Evolutionary conservation across 1,140 invertebrate species (phyloP), one percentile per base, ranked within the genome.

Genomic region (Drosophila prosaltans): DNA sequence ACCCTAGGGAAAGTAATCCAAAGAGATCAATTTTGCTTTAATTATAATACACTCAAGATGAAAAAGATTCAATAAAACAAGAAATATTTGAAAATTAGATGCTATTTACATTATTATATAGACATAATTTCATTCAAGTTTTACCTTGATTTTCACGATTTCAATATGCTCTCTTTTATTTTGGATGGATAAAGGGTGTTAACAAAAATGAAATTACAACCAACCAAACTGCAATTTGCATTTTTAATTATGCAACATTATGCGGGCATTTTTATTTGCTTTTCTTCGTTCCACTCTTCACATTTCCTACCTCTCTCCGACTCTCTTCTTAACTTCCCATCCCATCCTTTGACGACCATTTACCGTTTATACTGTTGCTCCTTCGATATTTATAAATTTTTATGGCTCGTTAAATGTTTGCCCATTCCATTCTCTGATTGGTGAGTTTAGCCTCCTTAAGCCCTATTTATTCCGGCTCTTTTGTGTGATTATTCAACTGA

Each of bases 331-430:
- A 30, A 30, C 28, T 16, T 16, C 16, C 16, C 16, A 16, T 16
- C 28, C 28, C 32, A 2, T 30, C 32, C 6, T 36, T 36, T 6
- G 32, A 36, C 32, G 21, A 6, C 43, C 2, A 6, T 48, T 21
- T 8, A 7, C 21, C 24, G 21, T 51, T 51, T 16, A 9, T 26
- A 48, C 16, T 48, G 16, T 48, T 51, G 45, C 24, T 51, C 21
- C 24, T 41, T 26, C 24, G 45, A 80, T 82, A 78, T 82, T 82
- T 82, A 75, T 75, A 83, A 69, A 79, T 79, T 83, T 51, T 83
- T 83, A 83, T 82, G 80, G 80, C 59, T 83, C 80, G 75, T 76
- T 83, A 79, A 83, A 83, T 78, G 75, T 69, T 81, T 78, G 70
- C 58, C 24, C 62, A 62, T 68, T 76, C 16, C 40, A 21, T 7